These are phyloP conservation scores for Protodeltote pygarga DNA, from an alignment of 2,888 invertebrate genomes.

Conservation along the genomic window DNA sequence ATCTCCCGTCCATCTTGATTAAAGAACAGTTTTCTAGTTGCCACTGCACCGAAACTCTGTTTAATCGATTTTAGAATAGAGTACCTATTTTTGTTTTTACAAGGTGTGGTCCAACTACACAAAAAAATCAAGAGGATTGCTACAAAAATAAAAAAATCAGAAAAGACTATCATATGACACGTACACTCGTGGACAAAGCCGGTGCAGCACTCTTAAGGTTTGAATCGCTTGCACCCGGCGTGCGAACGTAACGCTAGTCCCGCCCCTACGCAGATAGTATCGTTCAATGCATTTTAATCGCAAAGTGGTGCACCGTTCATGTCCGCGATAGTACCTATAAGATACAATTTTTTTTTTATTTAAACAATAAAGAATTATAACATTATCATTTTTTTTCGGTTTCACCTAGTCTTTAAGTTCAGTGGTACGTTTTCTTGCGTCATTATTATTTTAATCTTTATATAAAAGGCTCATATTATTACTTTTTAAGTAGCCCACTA, in stretches of 20 bases:
- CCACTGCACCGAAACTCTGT: not conserved
- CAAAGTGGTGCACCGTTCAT: no score
- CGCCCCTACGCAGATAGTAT: no score
- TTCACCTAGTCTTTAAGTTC: not conserved
- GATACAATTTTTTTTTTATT: no score
- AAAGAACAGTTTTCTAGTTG: not conserved
- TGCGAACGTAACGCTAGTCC: no score
- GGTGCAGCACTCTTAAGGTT: no score
- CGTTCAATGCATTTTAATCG: no score
- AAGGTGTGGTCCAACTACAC: not conserved
- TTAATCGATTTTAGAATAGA: not conserved
- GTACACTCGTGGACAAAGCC: no score
- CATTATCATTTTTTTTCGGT: conserved; percentile 6
- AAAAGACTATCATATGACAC: no score
- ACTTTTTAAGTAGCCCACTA: conserved; percentile 15
- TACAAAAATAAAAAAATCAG: no score
- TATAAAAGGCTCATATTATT: conserved; percentile 14
- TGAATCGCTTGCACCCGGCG: no score
- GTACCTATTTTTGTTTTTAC: no score
- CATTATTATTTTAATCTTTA: conserved; percentile 24
- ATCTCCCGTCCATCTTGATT: not conserved
- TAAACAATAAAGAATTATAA: conserved; percentile 26
- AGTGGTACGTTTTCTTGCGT: conserved; percentile 34
- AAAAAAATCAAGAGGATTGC: not conserved
- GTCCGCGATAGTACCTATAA: no score